phyloP scores from a whole-genome alignment of 1,140 invertebrate species.

The Saxidomus purpurata region DNA sequence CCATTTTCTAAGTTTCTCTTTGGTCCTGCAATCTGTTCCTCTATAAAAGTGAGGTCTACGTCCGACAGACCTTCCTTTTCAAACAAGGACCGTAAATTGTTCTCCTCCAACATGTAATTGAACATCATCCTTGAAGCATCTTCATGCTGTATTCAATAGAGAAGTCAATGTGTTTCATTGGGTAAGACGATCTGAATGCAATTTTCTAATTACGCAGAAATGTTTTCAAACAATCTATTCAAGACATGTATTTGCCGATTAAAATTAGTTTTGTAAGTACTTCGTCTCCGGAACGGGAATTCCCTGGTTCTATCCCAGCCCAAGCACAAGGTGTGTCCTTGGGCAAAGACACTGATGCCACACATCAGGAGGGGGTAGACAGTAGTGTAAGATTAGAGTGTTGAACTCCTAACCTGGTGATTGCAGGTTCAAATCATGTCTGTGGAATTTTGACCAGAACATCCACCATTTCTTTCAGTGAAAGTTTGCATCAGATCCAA shows the following conservation, averaged over 20 bases:
- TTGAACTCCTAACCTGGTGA: too few relatives aligned
- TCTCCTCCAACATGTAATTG: conserved; percentile 85
- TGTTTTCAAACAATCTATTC: neutral
- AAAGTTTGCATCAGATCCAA: too few relatives aligned
- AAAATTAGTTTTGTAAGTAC: too few relatives aligned
- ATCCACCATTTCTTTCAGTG: too few relatives aligned
- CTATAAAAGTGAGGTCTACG: conserved; percentile 85
- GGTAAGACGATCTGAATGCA: neutral
- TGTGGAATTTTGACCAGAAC: too few relatives aligned
- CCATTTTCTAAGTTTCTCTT: neutral
- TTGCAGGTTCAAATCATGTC: too few relatives aligned
- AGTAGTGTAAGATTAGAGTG: too few relatives aligned
- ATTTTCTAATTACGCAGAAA: neutral
- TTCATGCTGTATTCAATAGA: conserved; percentile 88
- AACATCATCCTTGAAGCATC: conserved; percentile 86
- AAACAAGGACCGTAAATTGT: conserved; percentile 80
- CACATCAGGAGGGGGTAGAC: too few relatives aligned
- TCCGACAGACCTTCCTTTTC: conserved; percentile 71
- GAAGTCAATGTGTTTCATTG: neutral
- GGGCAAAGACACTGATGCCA: too few relatives aligned
- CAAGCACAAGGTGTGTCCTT: too few relatives aligned
- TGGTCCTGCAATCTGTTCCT: conserved; percentile 84
- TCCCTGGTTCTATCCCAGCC: too few relatives aligned
- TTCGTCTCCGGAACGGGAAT: too few relatives aligned
- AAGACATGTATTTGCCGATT: neutral